Conservation (phyloP, 2,113 vertebrate species). For the Syngnathus typhle region DNA sequence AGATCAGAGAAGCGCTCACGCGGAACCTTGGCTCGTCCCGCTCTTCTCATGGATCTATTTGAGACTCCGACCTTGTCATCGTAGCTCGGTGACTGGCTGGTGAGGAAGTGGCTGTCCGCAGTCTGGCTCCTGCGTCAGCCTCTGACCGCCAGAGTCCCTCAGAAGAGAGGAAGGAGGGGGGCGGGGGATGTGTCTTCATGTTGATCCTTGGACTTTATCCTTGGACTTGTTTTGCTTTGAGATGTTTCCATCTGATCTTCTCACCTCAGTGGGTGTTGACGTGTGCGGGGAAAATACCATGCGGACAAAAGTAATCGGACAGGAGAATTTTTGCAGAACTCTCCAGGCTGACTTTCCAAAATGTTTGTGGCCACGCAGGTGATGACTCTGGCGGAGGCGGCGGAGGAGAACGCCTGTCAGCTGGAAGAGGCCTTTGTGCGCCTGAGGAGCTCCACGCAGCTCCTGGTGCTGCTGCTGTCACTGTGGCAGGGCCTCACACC, state of each 20-base stretch:
- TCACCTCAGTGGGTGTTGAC: background rate
- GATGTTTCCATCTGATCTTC: background rate
- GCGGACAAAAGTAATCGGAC: no score
- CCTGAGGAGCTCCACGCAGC: constrained; percentile 81
- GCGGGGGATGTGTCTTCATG: background rate
- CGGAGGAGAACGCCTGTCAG: constrained; percentile 77
- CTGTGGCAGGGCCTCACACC: constrained; percentile 83
- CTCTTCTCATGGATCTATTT: background rate
- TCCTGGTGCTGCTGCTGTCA: constrained; percentile 81
- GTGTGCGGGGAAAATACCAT: background rate
- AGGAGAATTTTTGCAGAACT: no score
- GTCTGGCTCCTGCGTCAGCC: background rate
- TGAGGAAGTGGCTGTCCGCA: background rate
- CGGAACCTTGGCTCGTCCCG: no score
- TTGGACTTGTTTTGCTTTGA: background rate
- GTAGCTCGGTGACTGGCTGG: background rate
- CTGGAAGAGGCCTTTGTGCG: constrained; percentile 79
- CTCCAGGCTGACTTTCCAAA: no score
- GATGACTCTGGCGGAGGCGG: constrained; percentile 84
- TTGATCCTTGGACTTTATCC: background rate
- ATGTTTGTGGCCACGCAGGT: constrained; percentile 66
- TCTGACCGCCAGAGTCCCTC: background rate
- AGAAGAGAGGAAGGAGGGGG: background rate
- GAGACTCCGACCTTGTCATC: background rate
- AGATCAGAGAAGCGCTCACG: no score